phyloP scores from a whole-genome alignment of 2,888 invertebrate species.

The Altica lythri region DNA sequence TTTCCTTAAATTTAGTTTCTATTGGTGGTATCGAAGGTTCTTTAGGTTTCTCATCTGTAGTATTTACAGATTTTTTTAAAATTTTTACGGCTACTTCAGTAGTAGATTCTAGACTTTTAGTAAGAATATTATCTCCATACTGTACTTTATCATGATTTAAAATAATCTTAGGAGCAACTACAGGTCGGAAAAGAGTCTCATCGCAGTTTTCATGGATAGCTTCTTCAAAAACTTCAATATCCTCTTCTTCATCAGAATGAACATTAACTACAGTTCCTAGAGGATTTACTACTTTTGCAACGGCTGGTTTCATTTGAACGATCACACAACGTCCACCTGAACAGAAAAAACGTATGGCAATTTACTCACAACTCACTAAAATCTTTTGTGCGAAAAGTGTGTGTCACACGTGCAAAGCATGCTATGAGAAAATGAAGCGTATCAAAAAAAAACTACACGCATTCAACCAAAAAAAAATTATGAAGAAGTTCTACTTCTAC shows the following conservation, averaged over 20 bases:
- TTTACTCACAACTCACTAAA: slow-evolving; percentile 54
- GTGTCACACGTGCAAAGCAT: slow-evolving; percentile 27
- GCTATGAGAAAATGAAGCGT: slow-evolving; percentile 25
- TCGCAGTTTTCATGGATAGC: slow-evolving; percentile 66
- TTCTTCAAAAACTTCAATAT: slow-evolving; percentile 47
- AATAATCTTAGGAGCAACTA: slow-evolving; percentile 61
- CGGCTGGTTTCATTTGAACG: slow-evolving; percentile 56
- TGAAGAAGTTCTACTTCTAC: slow-evolving; percentile 6
- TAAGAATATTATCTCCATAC: slow-evolving; percentile 42
- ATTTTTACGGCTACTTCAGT: slow-evolving; percentile 47
- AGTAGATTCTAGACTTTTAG: slow-evolving; percentile 44
- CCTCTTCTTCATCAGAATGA: slow-evolving; percentile 56
- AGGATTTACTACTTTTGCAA: slow-evolving; percentile 77
- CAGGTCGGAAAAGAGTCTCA: slow-evolving; percentile 71
- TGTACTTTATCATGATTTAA: slow-evolving; percentile 39
- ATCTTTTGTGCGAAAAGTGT: slow-evolving; percentile 17
- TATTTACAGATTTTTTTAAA: slow-evolving; percentile 34
- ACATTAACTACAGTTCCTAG: slow-evolving; percentile 71
- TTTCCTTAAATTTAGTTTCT: slow-evolving; percentile 11
- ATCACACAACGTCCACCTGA: slow-evolving; percentile 66
- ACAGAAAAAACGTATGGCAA: slow-evolving; percentile 83
- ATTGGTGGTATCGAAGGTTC: no score
- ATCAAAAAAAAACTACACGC: slow-evolving; percentile 15
- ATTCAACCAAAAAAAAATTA: slow-evolving; percentile 6
- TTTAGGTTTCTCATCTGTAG: slow-evolving; percentile 17